Base-by-base conservation (phyloP, 2,888 invertebrate genomes). In the Drosophila seclusa region DNA sequence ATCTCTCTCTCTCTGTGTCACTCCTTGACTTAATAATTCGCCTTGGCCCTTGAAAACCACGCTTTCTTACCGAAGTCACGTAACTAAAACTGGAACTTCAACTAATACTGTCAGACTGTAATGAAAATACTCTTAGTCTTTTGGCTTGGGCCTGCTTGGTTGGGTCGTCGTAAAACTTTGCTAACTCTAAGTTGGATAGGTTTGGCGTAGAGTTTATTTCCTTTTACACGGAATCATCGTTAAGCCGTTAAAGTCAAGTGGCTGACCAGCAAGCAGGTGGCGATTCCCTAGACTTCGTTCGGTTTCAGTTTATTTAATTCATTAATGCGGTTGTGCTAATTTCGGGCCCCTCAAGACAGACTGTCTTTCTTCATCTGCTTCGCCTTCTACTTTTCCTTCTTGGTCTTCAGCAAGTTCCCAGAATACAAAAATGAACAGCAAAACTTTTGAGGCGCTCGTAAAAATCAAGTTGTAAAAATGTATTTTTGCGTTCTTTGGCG, bases 401-500 rank as follows among this genome's bases (percentile, higher is more conserved):
- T 55, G 57, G 55, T 64, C 66, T 72, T 72, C 65, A 50, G 54
- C 61, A 36, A 60, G 80, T 84, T 86, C 53, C 49, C 55, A 50
- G 79, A 83, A 55, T 7, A 36, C 36, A 75, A 78, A 50, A 52
- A 8, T 31, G 53, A 67, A 64, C 68, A 70, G 69, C 70, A 68
- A 69, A 83, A 88, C 79, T 83, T 83, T 83, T 71, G 66, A 64
- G 54, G 67, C 65, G 86, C 78, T 87, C 90, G 84, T 89, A 89
- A 89, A 85, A 90, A 80, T 86, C 54, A 87, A 89, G 89, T 83
- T 87, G 89, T 89, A 90, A 89, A 89, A 89, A 90, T 79, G 78
- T 80, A 76, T 78, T 84, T 83, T 70, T 71, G 76, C 45, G 16
- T 24, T 45, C 45, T 76, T 62, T 60, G 59, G 48, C 42, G 61